A percentile compares a stretch with the other conserved stretches of the same genome.
These are phyloP conservation scores for Monodelphis domestica DNA, from an alignment of 2,797 vertebrate species.

Conservation along the genomic window DNA sequence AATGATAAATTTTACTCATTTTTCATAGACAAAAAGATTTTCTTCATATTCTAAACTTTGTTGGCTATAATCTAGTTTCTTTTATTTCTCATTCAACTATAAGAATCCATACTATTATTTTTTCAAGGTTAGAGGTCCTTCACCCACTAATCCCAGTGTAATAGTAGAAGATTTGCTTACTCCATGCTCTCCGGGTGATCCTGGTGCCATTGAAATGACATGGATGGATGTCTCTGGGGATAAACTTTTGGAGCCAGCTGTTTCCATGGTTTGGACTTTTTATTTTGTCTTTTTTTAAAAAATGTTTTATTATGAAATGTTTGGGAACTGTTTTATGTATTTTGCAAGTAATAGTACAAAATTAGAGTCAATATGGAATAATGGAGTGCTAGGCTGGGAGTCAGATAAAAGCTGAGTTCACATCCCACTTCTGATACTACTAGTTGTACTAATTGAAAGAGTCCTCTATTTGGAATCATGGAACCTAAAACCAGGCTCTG, in stretches of 20 bases:
- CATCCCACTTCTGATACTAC: neutral
- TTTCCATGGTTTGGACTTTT: conserved; percentile 90
- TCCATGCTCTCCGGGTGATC: conserved; percentile 96
- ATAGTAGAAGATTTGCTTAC: conserved; percentile 92
- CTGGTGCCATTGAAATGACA: conserved; percentile 93
- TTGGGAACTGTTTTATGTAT: neutral
- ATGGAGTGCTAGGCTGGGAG: neutral
- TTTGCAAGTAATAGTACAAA: neutral
- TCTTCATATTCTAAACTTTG: conserved; percentile 9
- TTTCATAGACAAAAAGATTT: neutral
- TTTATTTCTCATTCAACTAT: conserved; percentile 50
- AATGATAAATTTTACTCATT: neutral
- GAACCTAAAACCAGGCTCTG: neutral
- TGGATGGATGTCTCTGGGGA: conserved; percentile 98
- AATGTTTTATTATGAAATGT: neutral
- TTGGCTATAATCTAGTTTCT: conserved; percentile 9
- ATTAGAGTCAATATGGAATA: neutral
- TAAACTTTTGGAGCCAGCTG: conserved; percentile 94
- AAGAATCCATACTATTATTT: conserved; percentile 12
- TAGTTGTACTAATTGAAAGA: neutral
- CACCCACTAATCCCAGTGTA: conserved; percentile 87
- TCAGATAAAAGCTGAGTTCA: neutral
- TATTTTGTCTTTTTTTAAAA: conserved; percentile 43
- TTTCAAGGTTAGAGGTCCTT: conserved; percentile 91
- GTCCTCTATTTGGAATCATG: neutral